These are phyloP conservation scores for Lacerta agilis DNA, from an alignment of 2,797 vertebrate species.

Conservation along the genomic window DNA sequence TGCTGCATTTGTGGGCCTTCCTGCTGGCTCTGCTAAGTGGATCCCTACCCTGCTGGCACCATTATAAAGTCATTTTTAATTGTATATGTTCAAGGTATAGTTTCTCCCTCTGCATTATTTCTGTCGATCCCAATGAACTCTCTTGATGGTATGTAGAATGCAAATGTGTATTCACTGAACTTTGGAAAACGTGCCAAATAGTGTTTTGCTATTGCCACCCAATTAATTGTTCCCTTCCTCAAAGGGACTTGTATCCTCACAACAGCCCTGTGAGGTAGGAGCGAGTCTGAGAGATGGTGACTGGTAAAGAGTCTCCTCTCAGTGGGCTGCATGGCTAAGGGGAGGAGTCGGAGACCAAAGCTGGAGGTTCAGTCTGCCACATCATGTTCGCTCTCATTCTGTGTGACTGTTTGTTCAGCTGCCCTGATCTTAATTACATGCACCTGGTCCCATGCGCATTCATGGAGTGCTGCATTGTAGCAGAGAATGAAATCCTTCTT, in stretches of 20 bases:
- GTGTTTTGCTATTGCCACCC: not conserved
- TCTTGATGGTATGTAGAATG: not conserved
- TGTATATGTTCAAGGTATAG: not conserved
- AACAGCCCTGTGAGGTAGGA: not conserved
- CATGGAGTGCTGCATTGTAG: not conserved
- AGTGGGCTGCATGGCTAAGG: no score
- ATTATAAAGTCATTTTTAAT: not conserved
- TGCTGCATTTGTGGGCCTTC: no score
- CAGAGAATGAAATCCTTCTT: not conserved
- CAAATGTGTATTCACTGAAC: not conserved
- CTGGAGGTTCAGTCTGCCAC: not conserved
- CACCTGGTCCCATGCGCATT: not conserved
- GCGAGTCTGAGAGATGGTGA: not conserved
- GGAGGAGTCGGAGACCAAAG: no score
- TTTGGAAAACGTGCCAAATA: not conserved
- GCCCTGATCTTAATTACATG: not conserved
- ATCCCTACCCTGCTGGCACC: not conserved
- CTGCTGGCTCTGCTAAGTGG: no score
- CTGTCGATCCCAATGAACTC: not conserved
- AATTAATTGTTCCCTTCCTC: not conserved
- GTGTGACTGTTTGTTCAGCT: not conserved
- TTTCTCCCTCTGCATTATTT: not conserved
- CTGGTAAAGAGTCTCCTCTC: not conserved
- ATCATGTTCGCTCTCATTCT: not conserved
- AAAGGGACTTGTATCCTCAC: not conserved